Evolutionary conservation across 2,888 invertebrate species (phyloP).

Genomic region (Eugnorisma glareosa): DNA sequence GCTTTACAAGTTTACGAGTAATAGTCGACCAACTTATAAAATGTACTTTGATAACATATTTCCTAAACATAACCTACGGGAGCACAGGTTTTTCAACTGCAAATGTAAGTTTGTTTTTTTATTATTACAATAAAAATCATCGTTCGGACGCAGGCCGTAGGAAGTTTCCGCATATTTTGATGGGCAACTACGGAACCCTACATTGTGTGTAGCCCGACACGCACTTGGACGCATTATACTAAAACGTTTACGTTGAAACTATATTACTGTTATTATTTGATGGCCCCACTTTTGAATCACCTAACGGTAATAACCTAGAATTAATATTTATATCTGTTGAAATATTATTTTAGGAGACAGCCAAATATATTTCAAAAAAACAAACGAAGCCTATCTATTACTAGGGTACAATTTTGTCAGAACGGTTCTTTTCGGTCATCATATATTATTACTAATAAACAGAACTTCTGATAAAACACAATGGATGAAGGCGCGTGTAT

Average conservation of each 20-base stretch:
- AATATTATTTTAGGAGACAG: background rate
- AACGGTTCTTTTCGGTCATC: background rate
- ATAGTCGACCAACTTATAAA: too few species aligned
- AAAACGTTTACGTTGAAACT: background rate
- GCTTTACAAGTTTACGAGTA: too few species aligned
- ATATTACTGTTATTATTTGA: background rate
- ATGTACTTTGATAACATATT: too few species aligned
- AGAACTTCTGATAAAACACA: constrained; percentile 72
- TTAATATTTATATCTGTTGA: background rate
- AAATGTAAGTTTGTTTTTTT: too few species aligned
- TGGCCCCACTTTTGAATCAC: background rate
- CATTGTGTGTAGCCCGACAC: too few species aligned
- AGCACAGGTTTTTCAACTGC: too few species aligned
- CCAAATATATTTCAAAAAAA: constrained; percentile 2
- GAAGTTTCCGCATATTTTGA: too few species aligned
- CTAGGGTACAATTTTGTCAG: background rate
- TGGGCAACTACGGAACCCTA: too few species aligned
- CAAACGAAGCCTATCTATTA: background rate
- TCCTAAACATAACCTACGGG: too few species aligned
- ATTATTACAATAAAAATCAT: too few species aligned
- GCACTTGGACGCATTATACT: too few species aligned
- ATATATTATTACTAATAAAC: background rate
- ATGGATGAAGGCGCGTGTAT: constrained; percentile 59
- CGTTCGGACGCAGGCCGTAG: too few species aligned
- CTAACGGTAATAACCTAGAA: background rate